Percentiles rank a stretch among this genome's conserved stretches.
phyloP scores from a whole-genome alignment of 2,797 vertebrate genomes.

The Amblyraja radiata region DNA sequence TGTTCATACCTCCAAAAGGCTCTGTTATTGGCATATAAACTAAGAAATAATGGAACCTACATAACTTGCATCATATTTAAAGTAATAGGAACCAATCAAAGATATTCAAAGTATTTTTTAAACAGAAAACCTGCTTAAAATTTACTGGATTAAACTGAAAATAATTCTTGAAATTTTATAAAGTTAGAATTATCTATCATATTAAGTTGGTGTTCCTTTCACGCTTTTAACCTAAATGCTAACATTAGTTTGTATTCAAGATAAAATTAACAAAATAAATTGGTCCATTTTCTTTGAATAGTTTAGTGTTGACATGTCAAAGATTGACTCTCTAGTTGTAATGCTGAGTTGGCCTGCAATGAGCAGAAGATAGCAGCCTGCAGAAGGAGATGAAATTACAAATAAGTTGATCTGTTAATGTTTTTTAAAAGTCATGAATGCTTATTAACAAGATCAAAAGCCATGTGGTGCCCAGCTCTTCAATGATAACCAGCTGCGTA shows the following conservation, averaged over 20 bases:
- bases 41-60: background rate
- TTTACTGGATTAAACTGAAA: background rate
- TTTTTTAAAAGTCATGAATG: too few species aligned
- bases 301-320: too few species aligned
- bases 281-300: too few species aligned
- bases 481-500: background rate
- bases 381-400: too few species aligned
- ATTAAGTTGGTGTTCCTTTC: background rate
- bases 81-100: background rate
- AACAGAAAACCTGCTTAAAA: background rate
- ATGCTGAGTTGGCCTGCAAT: too few species aligned
- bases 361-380: too few species aligned
- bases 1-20: background rate
- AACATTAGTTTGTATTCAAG: too few species aligned
- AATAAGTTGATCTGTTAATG: too few species aligned
- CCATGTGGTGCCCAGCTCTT: background rate
- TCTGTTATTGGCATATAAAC: background rate
- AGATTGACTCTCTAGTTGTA: too few species aligned
- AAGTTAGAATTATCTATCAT: background rate
- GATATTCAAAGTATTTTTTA: background rate
- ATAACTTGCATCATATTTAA: background rate
- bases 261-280: too few species aligned
- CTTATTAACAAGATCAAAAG: too few species aligned
- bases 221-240: too few species aligned
- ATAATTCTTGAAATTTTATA: background rate